Evolutionary conservation across 2,888 invertebrate species (phyloP).

Genomic region (Saturnia pavonia): DNA sequence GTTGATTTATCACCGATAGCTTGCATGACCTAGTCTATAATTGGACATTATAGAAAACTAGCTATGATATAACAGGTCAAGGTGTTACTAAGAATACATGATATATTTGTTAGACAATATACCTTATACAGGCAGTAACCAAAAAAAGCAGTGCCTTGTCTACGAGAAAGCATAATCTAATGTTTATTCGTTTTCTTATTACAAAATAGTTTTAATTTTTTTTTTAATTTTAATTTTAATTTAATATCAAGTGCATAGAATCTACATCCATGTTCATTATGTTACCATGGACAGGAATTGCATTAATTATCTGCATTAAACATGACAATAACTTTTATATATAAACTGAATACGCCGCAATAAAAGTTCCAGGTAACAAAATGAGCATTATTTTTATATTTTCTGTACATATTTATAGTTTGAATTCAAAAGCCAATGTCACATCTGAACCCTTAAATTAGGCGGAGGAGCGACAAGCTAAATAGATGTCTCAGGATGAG

Average conservation of each 20-base stretch:
- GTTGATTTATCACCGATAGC: constrained; percentile 2
- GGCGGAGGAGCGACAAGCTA: too few relatives aligned
- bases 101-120: background rate
- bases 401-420: too few relatives aligned
- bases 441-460: too few relatives aligned
- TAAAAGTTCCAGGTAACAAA: too few relatives aligned
- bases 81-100: background rate
- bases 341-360: too few relatives aligned
- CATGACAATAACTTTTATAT: too few relatives aligned
- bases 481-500: too few relatives aligned
- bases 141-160: background rate
- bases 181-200: background rate
- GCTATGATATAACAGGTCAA: constrained; percentile 7
- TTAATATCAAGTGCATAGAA: background rate
- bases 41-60: constrained; percentile 6
- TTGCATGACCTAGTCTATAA: constrained; percentile 1
- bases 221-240: too few relatives aligned
- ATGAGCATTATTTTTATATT: too few relatives aligned
- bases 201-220: too few relatives aligned
- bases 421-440: too few relatives aligned
- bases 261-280: background rate
- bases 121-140: background rate
- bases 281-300: background rate
- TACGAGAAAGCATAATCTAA: background rate
- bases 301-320: background rate